Percentiles rank a stretch among this genome's conserved stretches.
These are phyloP conservation scores for Coranthus polyacanthus DNA, from an alignment of 2,797 vertebrate genomes.

Conservation along the genomic window DNA sequence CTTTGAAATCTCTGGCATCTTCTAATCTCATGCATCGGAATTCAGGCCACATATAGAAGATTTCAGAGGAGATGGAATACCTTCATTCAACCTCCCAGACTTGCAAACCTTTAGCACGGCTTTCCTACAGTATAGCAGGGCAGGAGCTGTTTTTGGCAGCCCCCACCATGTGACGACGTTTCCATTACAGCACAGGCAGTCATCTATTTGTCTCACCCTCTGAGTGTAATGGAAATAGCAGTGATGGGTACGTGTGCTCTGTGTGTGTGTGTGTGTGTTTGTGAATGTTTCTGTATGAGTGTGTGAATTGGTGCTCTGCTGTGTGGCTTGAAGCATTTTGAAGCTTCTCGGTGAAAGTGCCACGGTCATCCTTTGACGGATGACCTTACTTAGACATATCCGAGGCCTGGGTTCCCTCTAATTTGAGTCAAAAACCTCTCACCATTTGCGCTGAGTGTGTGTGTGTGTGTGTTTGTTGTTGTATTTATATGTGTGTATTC, in stretches of 20 bases:
- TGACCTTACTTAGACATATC: slow-evolving; percentile 46
- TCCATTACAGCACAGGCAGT: slow-evolving; percentile 57
- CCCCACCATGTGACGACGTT: slow-evolving; percentile 40
- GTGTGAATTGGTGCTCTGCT: slow-evolving; percentile 16
- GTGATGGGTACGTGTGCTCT: slow-evolving; percentile 33
- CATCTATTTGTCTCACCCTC: slow-evolving; percentile 62
- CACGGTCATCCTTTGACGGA: slow-evolving; percentile 59
- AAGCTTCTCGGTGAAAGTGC: slow-evolving; percentile 44
- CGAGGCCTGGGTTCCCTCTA: neutral
- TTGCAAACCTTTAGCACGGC: slow-evolving; percentile 43
- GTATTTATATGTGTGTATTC: slow-evolving; percentile 33
- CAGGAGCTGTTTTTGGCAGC: slow-evolving; percentile 56
- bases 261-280: slow-evolving; percentile 23
- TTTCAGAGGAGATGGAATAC: slow-evolving; percentile 47
- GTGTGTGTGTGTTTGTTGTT: neutral
- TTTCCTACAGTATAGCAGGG: slow-evolving; percentile 36
- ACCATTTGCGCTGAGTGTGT: slow-evolving; percentile 16
- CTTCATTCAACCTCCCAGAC: slow-evolving; percentile 29
- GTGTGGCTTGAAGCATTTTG: slow-evolving; percentile 56
- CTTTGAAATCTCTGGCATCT: slow-evolving; percentile 18
- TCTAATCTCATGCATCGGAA: slow-evolving; percentile 37
- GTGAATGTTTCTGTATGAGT: slow-evolving; percentile 23
- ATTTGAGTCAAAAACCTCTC: slow-evolving; percentile 34
- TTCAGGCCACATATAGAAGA: slow-evolving; percentile 50
- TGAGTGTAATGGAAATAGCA: slow-evolving; percentile 56